Evolutionary conservation across 2,797 vertebrate species (phyloP), one percentile per base, ranked within the genome.

Genomic region (Channa striata): DNA sequence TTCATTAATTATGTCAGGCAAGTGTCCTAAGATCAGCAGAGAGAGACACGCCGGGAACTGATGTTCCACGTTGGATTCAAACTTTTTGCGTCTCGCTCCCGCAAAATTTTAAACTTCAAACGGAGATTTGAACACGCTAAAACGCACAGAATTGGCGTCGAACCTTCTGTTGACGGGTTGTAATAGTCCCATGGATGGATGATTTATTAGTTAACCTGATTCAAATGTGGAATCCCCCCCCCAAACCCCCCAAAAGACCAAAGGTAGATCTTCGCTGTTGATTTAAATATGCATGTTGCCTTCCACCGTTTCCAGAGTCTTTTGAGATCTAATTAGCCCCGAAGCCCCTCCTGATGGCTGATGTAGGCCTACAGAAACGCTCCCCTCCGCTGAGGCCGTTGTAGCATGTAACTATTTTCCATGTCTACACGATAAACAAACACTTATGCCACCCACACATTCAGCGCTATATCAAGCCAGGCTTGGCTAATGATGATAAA

Each of bases 401-500:
- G 86, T 92, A 81, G 86, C 87, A 88, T 92, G 87, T 91, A 92
- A 92, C 80, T 87, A 76, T 86, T 91, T 92, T 89, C 75, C 72
- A 3, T 90, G 89, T 92, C 84, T 80, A 89, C 87, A 89, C 70
- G 78, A 87, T 78, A 86, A 89, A 91, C 88, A 91, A 91, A 90
- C 83, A 92, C 74, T 84, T 79, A 85, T 67, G 72, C 81, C 80
- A 78, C 83, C 87, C 86, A 91, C 88, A 78, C 47, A 65, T 58
- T 60, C 73, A 17, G 20, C 3, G 56, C 74, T 74, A 62, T 72
- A 78, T 72, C 83, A 87, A 82, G 67, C 72, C 89, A 82, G 70
- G 83, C 88, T 87, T 86, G 77, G 83, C 85, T 93, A 92, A 92
- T 91, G 91, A 93, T 91, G 87, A 92, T 81, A 91, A 92, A 93